Base-by-base conservation (phyloP, 2,888 invertebrate genomes). In the Chalcis sispes region DNA sequence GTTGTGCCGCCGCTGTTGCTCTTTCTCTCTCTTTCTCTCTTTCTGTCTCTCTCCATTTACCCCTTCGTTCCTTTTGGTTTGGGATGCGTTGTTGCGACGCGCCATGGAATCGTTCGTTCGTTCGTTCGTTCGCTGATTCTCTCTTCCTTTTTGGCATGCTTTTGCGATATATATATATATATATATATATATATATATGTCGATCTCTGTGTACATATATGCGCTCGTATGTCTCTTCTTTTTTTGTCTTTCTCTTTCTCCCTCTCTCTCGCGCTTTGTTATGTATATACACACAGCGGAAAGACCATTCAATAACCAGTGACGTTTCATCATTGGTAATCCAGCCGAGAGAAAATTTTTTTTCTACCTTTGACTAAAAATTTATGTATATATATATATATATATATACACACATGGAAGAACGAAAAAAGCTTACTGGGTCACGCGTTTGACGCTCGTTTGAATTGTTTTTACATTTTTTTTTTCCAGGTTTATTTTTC, bases 301-400 rank as follows among this genome's bases (percentile, higher is more conserved):
- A 58, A 50, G 65, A 72, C 58, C 36, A 72, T 72, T 72, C 48
- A 72, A 72, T 58, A 72, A 58, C 58, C 50, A 42, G 40, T 61
- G 70, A 59, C 50, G 59, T 48, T 56, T 48, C 32, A 20, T n/a
- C n/a, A 18, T 13, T 13, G n/a, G 54, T 36, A n/a, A 25, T 5
- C 27, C 27, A 1, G 3, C 54, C 42, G 25, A 32, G 48, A 54
- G 40, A 18, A 32, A 32, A n/a, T 20, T 59, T 70, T 70, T 59
- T 59, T 59, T 52, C 29, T 46, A 25, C 36, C n/a, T n/a, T 36
- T 48, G 67, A 23, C 3, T 56, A 67, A 67, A 54, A 46, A 58
- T 58, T n/a, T 13, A 4, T 20, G 40, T 7, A 27, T 23, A 13
- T 1, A 18, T 1, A 10, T 8, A 29, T 4, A 23, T 8, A 25